A percentile compares a stretch with the other conserved stretches of the same genome.
Conservation (phyloP, 64 coral and sea anemone species). For the Montipora sp. region DNA sequence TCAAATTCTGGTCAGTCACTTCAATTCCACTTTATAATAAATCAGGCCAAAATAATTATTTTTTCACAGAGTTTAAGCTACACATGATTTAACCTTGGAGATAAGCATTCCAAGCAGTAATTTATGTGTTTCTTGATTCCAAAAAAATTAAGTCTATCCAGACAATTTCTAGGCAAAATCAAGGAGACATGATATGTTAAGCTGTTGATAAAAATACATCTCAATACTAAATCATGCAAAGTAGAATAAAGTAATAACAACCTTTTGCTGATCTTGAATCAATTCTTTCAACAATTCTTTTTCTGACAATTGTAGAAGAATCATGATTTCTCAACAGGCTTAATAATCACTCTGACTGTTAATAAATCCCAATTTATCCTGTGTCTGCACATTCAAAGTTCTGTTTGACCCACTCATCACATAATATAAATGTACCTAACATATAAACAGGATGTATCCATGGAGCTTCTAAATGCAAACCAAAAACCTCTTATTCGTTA, state of each 20-base stretch:
- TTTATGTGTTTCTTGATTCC: too few relatives aligned
- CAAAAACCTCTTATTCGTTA: not conserved
- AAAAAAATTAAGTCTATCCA: too few relatives aligned
- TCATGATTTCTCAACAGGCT: conserved; percentile 76
- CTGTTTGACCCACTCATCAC: not conserved
- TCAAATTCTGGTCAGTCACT: too few relatives aligned
- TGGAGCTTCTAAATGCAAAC: conserved; percentile 8
- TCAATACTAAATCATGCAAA: not conserved
- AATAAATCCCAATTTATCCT: not conserved
- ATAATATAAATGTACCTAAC: not conserved
- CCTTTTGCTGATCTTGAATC: conserved; percentile 94
- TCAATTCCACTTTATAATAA: too few relatives aligned
- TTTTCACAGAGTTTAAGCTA: too few relatives aligned
- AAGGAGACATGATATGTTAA: not conserved
- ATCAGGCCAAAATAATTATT: too few relatives aligned
- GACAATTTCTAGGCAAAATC: not conserved
- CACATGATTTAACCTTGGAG: too few relatives aligned
- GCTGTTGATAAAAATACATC: not conserved
- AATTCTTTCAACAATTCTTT: conserved; percentile 93
- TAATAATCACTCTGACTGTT: not conserved
- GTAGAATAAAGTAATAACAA: not conserved
- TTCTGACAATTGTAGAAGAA: conserved; percentile 86
- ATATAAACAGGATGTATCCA: conserved; percentile 33
- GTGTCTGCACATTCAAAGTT: not conserved
- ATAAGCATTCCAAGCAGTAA: too few relatives aligned